These are phyloP conservation scores for Chouioia cunea DNA, from an alignment of 2,888 invertebrate genomes.

Conservation along the genomic window DNA sequence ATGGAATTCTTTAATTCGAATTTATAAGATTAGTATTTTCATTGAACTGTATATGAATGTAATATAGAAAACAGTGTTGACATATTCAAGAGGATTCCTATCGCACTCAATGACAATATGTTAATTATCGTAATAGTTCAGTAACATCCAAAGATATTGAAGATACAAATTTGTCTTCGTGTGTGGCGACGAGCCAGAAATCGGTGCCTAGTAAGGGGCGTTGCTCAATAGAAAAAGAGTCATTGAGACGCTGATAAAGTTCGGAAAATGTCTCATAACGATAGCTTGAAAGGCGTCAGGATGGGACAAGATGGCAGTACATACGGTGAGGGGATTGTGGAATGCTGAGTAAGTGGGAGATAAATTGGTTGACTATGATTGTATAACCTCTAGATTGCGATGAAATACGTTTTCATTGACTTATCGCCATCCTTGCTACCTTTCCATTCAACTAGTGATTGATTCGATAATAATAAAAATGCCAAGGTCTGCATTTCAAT, in stretches of 20 bases:
- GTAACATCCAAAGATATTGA: too few species aligned
- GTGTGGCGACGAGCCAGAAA: neutral
- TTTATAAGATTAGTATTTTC: too few species aligned
- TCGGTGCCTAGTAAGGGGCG: neutral
- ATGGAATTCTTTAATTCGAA: too few species aligned
- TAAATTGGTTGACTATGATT: conserved; percentile 12
- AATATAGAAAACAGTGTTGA: too few species aligned
- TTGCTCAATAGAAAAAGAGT: conserved; percentile 12
- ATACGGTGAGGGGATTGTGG: neutral
- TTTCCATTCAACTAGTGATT: too few species aligned
- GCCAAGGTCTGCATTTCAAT: too few species aligned
- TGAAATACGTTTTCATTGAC: conserved; percentile 31
- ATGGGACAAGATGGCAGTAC: conserved; percentile 1
- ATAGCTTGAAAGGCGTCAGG: conserved; percentile 7
- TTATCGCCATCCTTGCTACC: conserved; percentile 16
- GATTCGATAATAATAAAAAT: too few species aligned
- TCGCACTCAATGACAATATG: too few species aligned
- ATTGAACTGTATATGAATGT: too few species aligned
- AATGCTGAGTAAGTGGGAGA: conserved; percentile 27
- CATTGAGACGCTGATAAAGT: neutral
- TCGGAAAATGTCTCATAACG: neutral
- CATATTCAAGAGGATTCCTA: too few species aligned
- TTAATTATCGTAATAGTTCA: too few species aligned
- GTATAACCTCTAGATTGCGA: conserved; percentile 37
- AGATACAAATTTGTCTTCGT: neutral